phyloP scores from a whole-genome alignment of 2,113 vertebrate species.

The Siphamia tubifer region DNA sequence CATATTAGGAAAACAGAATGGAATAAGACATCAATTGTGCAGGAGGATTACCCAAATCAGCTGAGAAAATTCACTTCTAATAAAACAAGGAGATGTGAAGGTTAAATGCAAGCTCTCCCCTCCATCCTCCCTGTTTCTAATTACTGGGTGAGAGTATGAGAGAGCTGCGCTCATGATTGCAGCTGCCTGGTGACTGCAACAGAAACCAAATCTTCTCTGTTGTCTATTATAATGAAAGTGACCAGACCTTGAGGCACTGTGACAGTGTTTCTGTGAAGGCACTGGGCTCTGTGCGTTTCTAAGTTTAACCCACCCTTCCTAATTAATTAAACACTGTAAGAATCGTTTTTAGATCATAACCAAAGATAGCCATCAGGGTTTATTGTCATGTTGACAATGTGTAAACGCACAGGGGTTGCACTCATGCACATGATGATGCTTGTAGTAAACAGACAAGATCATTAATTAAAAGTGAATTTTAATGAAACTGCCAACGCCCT shows the following conservation, averaged over 20 bases:
- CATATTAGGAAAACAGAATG: background rate
- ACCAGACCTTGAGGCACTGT: slow-evolving; percentile 31
- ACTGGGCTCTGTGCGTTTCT: slow-evolving; percentile 2
- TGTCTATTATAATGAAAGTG: slow-evolving; percentile 55
- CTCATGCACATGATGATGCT: slow-evolving; percentile 1
- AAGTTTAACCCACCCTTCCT: slow-evolving; percentile 26
- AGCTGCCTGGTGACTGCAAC: slow-evolving; percentile 59
- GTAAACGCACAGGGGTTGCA: slow-evolving; percentile 20
- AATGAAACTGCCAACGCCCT: slow-evolving; percentile 31
- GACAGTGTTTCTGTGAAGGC: slow-evolving; percentile 24
- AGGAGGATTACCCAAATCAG: slow-evolving; percentile 14
- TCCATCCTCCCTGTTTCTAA: slow-evolving; percentile 59
- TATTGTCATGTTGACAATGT: slow-evolving; percentile 24
- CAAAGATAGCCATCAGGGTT: slow-evolving; percentile 12
- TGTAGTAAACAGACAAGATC: slow-evolving; percentile 34
- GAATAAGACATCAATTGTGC: background rate
- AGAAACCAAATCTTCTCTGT: slow-evolving; percentile 58
- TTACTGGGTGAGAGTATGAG: slow-evolving; percentile 58
- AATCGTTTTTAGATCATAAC: slow-evolving; percentile 5
- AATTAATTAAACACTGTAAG: slow-evolving; percentile 9
- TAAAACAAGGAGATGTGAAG: slow-evolving; percentile 59
- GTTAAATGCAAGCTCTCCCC: slow-evolving; percentile 50
- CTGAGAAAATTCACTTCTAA: slow-evolving; percentile 28
- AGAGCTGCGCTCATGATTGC: slow-evolving; percentile 44
- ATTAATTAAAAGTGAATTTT: slow-evolving; percentile 48